phyloP scores from a whole-genome alignment of 2,888 invertebrate genomes.

The Morpho deidamia region DNA sequence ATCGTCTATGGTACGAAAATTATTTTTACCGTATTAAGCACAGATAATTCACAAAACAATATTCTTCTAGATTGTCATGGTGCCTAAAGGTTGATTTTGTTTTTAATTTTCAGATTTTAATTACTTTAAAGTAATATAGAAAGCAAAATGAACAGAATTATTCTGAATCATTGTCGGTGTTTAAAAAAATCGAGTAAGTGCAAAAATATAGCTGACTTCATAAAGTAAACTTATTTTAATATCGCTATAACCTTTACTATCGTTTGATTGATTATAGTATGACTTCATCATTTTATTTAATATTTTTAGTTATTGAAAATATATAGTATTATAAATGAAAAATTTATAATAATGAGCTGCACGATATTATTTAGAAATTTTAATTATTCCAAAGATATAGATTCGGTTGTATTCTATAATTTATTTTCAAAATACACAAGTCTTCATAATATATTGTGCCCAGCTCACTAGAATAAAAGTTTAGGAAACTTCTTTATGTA shows the following conservation, averaged over 20 bases:
- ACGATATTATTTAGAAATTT: no score
- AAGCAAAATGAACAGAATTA: slow-evolving; percentile 62
- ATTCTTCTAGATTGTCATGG: slow-evolving; percentile 54
- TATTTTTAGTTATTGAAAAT: background rate
- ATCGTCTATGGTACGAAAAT: no score
- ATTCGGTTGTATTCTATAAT: no score
- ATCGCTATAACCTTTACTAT: slow-evolving; percentile 36
- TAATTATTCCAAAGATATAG: no score
- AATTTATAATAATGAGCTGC: no score
- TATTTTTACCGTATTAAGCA: no score
- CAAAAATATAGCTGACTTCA: slow-evolving; percentile 2
- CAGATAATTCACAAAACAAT: background rate
- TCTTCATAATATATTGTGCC: no score
- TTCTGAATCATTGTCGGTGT: slow-evolving; percentile 57
- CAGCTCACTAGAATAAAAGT: no score
- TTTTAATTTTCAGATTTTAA: slow-evolving; percentile 54
- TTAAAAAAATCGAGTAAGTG: slow-evolving; percentile 65
- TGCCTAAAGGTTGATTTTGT: slow-evolving; percentile 70
- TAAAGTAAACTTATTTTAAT: slow-evolving; percentile 35
- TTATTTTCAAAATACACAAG: no score
- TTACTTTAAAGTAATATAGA: slow-evolving; percentile 31
- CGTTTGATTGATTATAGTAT: slow-evolving; percentile 49
- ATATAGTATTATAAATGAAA: no score
- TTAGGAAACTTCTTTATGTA: no score
- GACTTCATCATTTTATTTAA: slow-evolving; percentile 30